phyloP scores from a whole-genome alignment of 2,888 invertebrate species.

The Sphinx pinastri region DNA sequence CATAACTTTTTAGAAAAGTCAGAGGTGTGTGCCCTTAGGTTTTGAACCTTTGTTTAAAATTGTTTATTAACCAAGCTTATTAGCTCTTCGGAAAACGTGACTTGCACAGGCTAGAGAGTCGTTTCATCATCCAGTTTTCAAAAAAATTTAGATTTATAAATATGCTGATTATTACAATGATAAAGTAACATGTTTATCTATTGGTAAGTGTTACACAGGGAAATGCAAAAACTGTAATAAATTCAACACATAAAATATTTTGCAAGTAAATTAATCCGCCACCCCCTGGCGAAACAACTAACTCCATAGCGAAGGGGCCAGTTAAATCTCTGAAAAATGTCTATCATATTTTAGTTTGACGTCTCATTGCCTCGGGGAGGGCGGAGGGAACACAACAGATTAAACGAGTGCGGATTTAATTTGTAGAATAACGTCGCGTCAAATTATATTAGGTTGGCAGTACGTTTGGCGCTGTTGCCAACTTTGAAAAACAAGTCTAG shows the following conservation, averaged over 20 bases:
- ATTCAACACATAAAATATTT: slow-evolving; percentile 7
- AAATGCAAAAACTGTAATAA: background rate
- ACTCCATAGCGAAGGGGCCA: slow-evolving; percentile 42
- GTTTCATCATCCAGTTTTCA: too few species aligned
- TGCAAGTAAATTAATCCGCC: slow-evolving; percentile 27
- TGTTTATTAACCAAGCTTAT: too few species aligned
- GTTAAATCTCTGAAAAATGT: slow-evolving; percentile 69
- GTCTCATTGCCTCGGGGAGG: slow-evolving; percentile 40
- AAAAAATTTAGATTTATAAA: too few species aligned
- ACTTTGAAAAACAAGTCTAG: background rate
- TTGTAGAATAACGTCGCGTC: slow-evolving; percentile 45
- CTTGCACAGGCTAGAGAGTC: too few species aligned
- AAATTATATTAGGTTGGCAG: slow-evolving; percentile 10
- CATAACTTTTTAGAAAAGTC: too few species aligned
- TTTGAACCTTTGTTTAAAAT: too few species aligned
- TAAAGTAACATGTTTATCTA: too few species aligned
- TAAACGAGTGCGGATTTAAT: slow-evolving; percentile 60
- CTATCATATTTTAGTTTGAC: slow-evolving; percentile 65
- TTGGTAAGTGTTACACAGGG: background rate
- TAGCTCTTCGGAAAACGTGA: too few species aligned
- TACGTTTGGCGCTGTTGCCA: slow-evolving; percentile 4
- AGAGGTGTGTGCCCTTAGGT: too few species aligned
- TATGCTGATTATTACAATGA: too few species aligned
- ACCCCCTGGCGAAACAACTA: slow-evolving; percentile 49
- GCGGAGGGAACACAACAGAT: slow-evolving; percentile 46